A percentile compares a stretch with the other conserved stretches of the same genome.
These are phyloP conservation scores for Leptinotarsa juncta DNA, from an alignment of 2,888 invertebrate species.

Conservation along the genomic window DNA sequence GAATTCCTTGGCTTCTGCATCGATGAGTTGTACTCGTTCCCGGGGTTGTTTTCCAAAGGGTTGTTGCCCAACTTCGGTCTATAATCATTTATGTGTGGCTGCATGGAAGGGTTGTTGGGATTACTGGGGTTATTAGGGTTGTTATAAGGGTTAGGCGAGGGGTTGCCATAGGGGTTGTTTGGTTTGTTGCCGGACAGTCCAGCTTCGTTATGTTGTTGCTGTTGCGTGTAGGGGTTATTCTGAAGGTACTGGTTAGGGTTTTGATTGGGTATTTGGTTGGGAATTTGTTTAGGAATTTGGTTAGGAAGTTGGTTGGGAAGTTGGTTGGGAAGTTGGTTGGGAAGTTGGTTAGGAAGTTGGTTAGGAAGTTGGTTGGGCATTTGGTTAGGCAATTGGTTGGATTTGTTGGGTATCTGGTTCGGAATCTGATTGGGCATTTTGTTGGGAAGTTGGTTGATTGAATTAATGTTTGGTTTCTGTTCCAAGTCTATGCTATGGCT, in stretches of 20 bases:
- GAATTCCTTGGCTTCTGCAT: conserved; percentile 48
- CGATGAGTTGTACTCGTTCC: conserved; percentile 41
- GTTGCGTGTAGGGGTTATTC: conserved; percentile 35
- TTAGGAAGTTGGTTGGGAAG: conserved; percentile 43
- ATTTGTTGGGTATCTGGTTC: conserved; percentile 53
- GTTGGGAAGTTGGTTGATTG: conserved; percentile 54
- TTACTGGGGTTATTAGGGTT: conserved; percentile 42
- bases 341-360: conserved; percentile 43
- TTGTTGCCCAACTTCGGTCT: conserved; percentile 48
- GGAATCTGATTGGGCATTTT: conserved; percentile 56
- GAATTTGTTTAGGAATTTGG: conserved; percentile 53
- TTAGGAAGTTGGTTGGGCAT: conserved; percentile 56
- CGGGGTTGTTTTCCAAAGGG: conserved; percentile 38
- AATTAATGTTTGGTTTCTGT: conserved; percentile 28
- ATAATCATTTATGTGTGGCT: conserved; percentile 48
- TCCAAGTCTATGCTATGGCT: conserved; percentile 49
- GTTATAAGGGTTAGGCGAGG: conserved; percentile 39
- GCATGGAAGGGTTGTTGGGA: conserved; percentile 43
- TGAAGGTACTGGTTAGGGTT: conserved; percentile 20
- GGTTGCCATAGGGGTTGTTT: conserved; percentile 49
- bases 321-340: conserved; percentile 43
- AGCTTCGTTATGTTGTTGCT: conserved; percentile 34
- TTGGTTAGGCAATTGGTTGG: conserved; percentile 47
- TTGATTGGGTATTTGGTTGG: conserved; percentile 50
- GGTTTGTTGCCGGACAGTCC: conserved; percentile 36